Evolutionary conservation across 1,140 invertebrate genomes (phyloP).

Genomic region (Drosophila melanogaster): Release_6_plus_ISO1_MT NT_033779.5:1985501-1986000

Average conservation of each 20-base stretch:
- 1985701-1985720: conserved; percentile 89
- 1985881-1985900: conserved; percentile 86
- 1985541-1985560: conserved; percentile 94
- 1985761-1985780: not conserved
- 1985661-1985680: conserved; percentile 98
- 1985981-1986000: conserved; percentile 98
- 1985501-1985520: conserved; percentile 97
- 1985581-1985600: conserved; percentile 98
- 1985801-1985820: conserved; percentile 93
- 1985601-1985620: conserved; percentile 94
- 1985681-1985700: conserved; percentile 88
- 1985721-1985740: not conserved
- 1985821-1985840: conserved; percentile 93
- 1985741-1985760: not conserved
- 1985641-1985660: conserved; percentile 95
- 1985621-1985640: conserved; percentile 95
- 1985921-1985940: not conserved
- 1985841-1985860: conserved; percentile 97
- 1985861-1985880: conserved; percentile 90
- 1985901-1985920: not conserved
- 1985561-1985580: conserved; percentile 98
- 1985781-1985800: conserved; percentile 94
- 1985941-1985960: conserved; percentile 93
- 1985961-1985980: conserved; percentile 98
- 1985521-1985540: conserved; percentile 98